Evolutionary conservation across 2,113 vertebrate species (phyloP).

Genomic region (Pelecanus crispus): DNA sequence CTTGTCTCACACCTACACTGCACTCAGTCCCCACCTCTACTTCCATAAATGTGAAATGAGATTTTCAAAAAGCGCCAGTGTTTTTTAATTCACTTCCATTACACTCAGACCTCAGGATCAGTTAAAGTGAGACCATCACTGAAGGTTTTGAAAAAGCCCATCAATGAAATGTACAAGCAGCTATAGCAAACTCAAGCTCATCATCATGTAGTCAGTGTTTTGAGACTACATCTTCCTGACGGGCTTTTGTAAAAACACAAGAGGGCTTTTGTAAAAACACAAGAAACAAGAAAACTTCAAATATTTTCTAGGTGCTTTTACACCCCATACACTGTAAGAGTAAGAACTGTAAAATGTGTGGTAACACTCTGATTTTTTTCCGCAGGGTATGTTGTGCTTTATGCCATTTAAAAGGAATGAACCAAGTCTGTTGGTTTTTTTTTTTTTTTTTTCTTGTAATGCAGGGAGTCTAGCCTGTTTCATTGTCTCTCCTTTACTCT

Average conservation of each 20-base stretch:
- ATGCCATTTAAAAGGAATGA: background rate
- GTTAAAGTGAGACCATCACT: background rate
- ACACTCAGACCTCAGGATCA: background rate
- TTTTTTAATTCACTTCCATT: background rate
- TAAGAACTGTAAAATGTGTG: background rate
- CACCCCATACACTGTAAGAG: background rate
- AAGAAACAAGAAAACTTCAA: background rate
- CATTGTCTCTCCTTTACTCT: background rate
- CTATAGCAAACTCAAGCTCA: background rate
- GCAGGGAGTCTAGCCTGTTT: background rate
- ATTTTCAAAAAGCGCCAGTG: background rate
- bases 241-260: background rate
- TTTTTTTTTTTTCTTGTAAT: background rate
- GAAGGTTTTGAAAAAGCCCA: background rate
- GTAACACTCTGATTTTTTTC: background rate
- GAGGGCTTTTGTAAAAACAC: background rate
- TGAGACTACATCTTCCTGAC: background rate
- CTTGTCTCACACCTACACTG: background rate
- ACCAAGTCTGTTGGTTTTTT: background rate
- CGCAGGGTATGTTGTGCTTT: background rate
- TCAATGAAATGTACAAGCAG: background rate
- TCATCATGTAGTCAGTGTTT: background rate
- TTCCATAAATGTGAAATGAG: background rate
- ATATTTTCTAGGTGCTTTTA: background rate
- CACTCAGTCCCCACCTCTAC: background rate